A percentile compares a stretch with the other conserved stretches of the same genome.
These are phyloP conservation scores for Diceros bicornis DNA, from an alignment of 2,797 vertebrate species.

Conservation along the genomic window DNA sequence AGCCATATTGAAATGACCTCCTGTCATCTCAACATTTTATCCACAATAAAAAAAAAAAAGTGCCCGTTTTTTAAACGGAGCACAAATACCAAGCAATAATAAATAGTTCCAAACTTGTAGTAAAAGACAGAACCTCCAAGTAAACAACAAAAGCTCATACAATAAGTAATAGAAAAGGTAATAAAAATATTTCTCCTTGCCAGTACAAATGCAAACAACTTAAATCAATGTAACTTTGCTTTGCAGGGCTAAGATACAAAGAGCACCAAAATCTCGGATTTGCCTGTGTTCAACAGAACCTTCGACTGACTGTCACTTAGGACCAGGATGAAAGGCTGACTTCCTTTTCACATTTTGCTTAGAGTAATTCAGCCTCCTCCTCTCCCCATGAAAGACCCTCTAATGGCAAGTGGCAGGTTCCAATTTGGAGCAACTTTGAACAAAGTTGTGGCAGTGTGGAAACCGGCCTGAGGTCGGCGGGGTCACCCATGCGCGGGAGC, in stretches of 20 bases:
- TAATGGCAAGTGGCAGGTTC: conserved; percentile 80
- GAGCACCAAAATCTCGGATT: conserved; percentile 92
- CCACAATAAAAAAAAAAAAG: conserved; percentile 92
- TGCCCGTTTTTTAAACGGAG: conserved; percentile 91
- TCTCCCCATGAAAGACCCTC: conserved; percentile 67
- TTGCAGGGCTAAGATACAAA: conserved; percentile 91
- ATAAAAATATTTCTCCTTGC: conserved; percentile 94
- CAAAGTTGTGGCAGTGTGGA: conserved; percentile 82
- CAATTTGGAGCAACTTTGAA: conserved; percentile 80
- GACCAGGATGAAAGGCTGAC: conserved; percentile 89
- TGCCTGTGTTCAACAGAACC: conserved; percentile 89
- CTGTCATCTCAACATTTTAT: conserved; percentile 93
- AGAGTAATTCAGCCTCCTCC: conserved; percentile 50
- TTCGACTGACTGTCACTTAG: conserved; percentile 87
- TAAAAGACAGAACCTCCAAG: conserved; percentile 94
- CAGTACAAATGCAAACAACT: conserved; percentile 93
- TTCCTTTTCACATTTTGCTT: conserved; percentile 83
- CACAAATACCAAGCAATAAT: conserved; percentile 94
- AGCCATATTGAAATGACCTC: conserved; percentile 93
- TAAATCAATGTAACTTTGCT: conserved; percentile 91
- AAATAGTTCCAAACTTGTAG: conserved; percentile 94
- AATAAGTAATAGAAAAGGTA: conserved; percentile 94
- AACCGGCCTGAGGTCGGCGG: conserved; percentile 50
- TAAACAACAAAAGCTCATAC: conserved; percentile 94
- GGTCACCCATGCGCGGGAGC: conserved; percentile 53